phyloP scores from a whole-genome alignment of 30 jellyfish, hydroid and myxozoan genomes.

The Aurelia aurita complex sp. Pacific region DNA sequence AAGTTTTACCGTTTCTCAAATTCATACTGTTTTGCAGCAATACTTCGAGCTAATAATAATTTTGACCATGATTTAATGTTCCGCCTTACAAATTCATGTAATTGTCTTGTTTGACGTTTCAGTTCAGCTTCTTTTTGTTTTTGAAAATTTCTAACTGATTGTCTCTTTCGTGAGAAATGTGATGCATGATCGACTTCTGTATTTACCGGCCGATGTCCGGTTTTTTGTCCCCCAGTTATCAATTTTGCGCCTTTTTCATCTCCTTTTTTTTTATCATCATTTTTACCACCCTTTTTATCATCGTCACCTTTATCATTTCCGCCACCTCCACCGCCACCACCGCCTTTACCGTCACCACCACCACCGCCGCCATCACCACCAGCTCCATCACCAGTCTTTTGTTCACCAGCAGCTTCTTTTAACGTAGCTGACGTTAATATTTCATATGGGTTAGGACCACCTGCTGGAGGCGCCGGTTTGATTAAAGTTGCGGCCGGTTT shows the following conservation, averaged over 20 bases:
- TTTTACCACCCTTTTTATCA: conserved; percentile 6
- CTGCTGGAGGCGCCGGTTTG: conserved; percentile 82
- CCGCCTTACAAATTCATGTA: neutral
- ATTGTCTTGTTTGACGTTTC: neutral
- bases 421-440: conserved; percentile 67
- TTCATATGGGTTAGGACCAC: conserved; percentile 87
- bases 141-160: neutral
- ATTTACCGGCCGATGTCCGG: conserved; percentile 47
- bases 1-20: too few relatives aligned
- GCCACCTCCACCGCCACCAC: conserved; percentile 34
- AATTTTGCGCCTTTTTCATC: conserved; percentile 8
- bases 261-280: conserved; percentile 7
- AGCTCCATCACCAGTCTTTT: conserved; percentile 31
- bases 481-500: conserved; percentile 58
- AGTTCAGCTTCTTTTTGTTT: neutral
- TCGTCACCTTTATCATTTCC: conserved; percentile 26
- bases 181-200: conserved; percentile 58
- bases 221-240: conserved; percentile 23
- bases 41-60: neutral
- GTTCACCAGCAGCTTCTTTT: conserved; percentile 57
- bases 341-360: conserved; percentile 28
- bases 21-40: neutral
- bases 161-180: conserved; percentile 29
- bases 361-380: conserved; percentile 46
- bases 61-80: neutral